A percentile compares a stretch with the other conserved stretches of the same genome.
Conservation (phyloP, 2,888 invertebrate species). For the Drosophila birchii region DNA sequence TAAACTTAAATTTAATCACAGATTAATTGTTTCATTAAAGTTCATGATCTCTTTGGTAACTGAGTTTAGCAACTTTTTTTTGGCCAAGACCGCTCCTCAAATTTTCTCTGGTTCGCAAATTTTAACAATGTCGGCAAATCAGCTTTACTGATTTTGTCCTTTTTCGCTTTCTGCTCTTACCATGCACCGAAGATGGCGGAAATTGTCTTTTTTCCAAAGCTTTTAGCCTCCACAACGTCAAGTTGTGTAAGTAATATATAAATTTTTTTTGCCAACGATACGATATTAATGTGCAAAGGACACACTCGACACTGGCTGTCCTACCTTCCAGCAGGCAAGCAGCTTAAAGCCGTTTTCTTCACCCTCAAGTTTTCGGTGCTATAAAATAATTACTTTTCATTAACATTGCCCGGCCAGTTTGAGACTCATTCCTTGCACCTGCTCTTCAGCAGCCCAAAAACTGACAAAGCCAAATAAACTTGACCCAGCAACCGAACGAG, state of each 20-base stretch:
- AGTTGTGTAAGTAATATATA: conserved; percentile 59
- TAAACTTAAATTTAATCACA: not conserved
- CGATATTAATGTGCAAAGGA: conserved; percentile 69
- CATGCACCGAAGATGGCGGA: conserved; percentile 63
- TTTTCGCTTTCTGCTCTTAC: conserved; percentile 5
- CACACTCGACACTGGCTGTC: conserved; percentile 41
- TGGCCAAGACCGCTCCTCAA: not conserved
- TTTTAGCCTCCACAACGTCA: conserved; percentile 55
- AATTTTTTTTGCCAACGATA: conserved; percentile 58
- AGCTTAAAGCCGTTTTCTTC: conserved; percentile 12
- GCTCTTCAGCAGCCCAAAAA: conserved; percentile 43
- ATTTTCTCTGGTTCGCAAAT: conserved; percentile 51
- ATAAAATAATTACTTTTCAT: conserved; percentile 71
- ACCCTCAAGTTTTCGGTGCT: conserved; percentile 7
- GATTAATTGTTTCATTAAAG: not conserved
- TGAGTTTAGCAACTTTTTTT: not conserved
- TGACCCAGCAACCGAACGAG: conserved; percentile 14
- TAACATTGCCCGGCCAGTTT: conserved; percentile 53
- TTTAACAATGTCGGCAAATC: conserved; percentile 67
- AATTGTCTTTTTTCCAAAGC: conserved; percentile 66
- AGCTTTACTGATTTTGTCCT: conserved; percentile 17
- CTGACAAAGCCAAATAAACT: conserved; percentile 71
- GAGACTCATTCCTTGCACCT: conserved; percentile 59
- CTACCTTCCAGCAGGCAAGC: not conserved
- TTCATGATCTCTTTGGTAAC: not conserved